Evolutionary conservation across 2,797 vertebrate genomes (phyloP), one percentile per base, ranked within the genome.

Genomic region (Cryptoblepharus egeriae): DNA sequence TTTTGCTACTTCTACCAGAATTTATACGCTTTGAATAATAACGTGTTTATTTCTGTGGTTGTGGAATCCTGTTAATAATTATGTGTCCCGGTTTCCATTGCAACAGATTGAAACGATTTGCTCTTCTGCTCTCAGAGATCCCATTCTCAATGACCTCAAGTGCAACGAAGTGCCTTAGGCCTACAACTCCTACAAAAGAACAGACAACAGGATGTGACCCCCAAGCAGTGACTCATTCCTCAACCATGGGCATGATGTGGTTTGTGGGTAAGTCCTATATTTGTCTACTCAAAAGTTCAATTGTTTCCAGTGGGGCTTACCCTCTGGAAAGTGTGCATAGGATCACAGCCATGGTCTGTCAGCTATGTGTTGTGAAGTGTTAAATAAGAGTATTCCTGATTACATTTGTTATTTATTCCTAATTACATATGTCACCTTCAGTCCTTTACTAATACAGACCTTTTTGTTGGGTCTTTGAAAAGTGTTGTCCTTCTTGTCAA

Each of bases 351-450:
- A 15, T 75, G 80, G n/a, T n/a, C 30, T 81, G 10, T 3, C 7
- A 78, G 18, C n/a, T 90, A 73, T 64, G 60, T 37, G 67, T 24
- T 9, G 28, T 6, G 58, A 88, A 52, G 7, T 69, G 79, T 85
- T 88, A 83, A 83, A 85, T n/a, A 52, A 65, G n/a, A n/a, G n/a
- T n/a, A n/a, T n/a, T n/a, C 64, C 55, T 88, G 67, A 77, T 89
- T 86, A 75, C 72, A 57, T 81, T 83, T 75, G n/a, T 28, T 92
- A 85, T 92, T 92, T 92, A 85, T 81, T 89, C 81, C 42, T 63
- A 73, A 60, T 84, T 73, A 64, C n/a, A 63, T 65, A 49, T 58
- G 58, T 45, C 92, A 91, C 75, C 80, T 92, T 89, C 76, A 85
- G 77, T 81, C 73, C 73, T 77, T 75, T 84, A 80, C 88, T 67